Conservation (phyloP, 2,797 vertebrate genomes). For the Micrastur ruficollis region DNA sequence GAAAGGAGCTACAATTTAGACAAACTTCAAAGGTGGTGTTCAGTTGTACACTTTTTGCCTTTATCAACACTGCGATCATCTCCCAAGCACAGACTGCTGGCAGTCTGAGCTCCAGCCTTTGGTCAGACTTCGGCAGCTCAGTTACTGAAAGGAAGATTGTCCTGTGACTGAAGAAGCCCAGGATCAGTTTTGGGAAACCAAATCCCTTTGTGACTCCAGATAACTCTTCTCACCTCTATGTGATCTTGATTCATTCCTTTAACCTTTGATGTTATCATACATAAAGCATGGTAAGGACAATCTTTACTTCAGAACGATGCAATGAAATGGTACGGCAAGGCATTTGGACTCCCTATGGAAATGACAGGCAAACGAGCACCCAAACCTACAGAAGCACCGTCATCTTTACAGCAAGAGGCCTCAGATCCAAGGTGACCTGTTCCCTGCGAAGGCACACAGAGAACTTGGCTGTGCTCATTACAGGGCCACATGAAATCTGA, state of each 20-base stretch:
- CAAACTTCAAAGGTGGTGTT: not conserved
- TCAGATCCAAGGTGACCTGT: fast-evolving
- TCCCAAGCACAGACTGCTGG: fast-evolving
- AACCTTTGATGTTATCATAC: fast-evolving
- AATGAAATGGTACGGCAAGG: too few relatives aligned
- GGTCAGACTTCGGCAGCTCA: not conserved
- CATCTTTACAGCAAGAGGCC: not conserved
- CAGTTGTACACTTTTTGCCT: not conserved
- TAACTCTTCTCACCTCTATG: not conserved
- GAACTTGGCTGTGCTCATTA: too few relatives aligned
- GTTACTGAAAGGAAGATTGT: not conserved
- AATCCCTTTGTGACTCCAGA: fast-evolving
- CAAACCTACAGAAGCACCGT: fast-evolving
- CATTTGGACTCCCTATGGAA: not conserved
- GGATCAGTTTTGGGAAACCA: not conserved
- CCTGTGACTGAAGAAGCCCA: fast-evolving
- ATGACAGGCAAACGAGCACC: not conserved
- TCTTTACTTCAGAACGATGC: not conserved
- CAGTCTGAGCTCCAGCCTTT: not conserved
- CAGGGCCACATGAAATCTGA: fast-evolving
- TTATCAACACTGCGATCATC: not conserved
- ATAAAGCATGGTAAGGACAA: not conserved
- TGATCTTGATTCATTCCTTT: not conserved
- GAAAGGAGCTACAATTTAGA: not conserved
- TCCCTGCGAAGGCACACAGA: fast-evolving